Evolutionary conservation across 2,113 vertebrate genomes (phyloP).

Genomic region (Serinus canaria): DNA sequence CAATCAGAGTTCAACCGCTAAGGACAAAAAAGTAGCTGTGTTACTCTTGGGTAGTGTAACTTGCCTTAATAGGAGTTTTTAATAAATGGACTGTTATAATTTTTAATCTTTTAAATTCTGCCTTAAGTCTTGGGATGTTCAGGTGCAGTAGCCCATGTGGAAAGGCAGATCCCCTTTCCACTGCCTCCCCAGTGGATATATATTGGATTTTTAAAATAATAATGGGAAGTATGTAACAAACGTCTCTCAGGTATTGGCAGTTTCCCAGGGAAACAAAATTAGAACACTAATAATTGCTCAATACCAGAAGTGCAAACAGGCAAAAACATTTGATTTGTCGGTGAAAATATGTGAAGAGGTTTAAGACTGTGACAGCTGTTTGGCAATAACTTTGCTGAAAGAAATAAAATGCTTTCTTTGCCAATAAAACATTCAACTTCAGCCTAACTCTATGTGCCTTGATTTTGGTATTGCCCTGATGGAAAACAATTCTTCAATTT

Average conservation of each 20-base stretch:
- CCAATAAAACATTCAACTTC: background rate
- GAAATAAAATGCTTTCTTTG: background rate
- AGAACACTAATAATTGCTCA: background rate
- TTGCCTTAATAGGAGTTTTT: background rate
- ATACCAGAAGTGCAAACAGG: background rate
- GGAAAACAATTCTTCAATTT: background rate
- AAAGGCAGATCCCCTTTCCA: background rate
- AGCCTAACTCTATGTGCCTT: background rate
- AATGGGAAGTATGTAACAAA: background rate
- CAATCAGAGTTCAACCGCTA: background rate
- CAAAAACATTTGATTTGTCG: background rate
- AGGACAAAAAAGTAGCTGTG: background rate
- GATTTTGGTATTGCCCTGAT: background rate
- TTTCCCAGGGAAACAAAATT: background rate
- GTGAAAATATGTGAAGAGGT: background rate
- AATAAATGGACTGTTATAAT: background rate
- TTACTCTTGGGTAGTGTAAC: background rate
- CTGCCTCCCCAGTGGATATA: background rate
- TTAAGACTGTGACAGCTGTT: background rate
- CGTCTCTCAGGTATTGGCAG: background rate
- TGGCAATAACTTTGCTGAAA: background rate
- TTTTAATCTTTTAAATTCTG: background rate
- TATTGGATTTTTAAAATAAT: background rate
- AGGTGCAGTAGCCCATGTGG: background rate
- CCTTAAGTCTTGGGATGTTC: background rate